phyloP scores from a whole-genome alignment of 2,797 vertebrate genomes.

The Typhlichthys eigenmanni region DNA sequence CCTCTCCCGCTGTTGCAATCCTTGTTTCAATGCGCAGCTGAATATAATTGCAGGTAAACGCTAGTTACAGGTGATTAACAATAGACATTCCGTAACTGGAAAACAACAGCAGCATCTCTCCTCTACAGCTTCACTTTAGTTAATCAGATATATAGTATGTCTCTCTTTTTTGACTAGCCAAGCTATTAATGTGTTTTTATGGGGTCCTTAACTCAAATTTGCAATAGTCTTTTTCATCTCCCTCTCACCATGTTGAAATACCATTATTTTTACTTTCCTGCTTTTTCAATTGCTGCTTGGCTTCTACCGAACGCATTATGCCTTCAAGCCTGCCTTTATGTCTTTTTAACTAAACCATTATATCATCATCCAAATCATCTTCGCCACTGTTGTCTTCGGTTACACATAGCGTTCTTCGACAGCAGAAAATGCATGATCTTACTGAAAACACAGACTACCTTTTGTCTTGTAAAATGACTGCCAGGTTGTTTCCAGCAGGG shows the following conservation, averaged over 20 bases:
- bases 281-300: constrained; percentile 24
- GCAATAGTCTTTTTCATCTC: constrained; percentile 25
- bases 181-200: background rate
- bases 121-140: background rate
- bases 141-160: background rate
- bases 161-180: background rate
- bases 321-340: background rate
- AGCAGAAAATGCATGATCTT: constrained; percentile 35
- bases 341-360: constrained; percentile 46
- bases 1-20: background rate
- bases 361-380: constrained; percentile 47
- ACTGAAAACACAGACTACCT: constrained; percentile 68
- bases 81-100: background rate
- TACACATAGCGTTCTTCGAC: constrained; percentile 33
- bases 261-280: constrained; percentile 6
- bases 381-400: background rate
- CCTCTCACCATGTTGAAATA: background rate
- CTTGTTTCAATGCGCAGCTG: background rate
- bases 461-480: constrained; percentile 75
- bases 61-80: too few species aligned
- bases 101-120: background rate
- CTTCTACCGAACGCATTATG: background rate
- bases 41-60: too few species aligned
- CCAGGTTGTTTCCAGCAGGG: constrained; percentile 66
- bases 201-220: constrained; percentile 35